Percentiles rank a stretch among this genome's conserved stretches.
Conservation (phyloP, 2,797 vertebrate species). For the Phylloscopus collybita region DNA sequence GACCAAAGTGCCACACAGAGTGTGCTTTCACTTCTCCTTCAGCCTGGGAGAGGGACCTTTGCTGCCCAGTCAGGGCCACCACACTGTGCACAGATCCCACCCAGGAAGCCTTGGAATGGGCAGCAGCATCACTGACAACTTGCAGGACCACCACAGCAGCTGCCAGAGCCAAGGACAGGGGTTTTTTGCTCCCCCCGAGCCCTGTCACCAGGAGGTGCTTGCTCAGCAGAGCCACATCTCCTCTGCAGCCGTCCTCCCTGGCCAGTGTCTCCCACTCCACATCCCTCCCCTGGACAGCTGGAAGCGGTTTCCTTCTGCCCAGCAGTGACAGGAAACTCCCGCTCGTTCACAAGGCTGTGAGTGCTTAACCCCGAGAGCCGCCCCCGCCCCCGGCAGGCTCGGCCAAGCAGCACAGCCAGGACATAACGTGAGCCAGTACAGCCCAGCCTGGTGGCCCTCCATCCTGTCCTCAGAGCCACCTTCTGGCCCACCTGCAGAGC, state of each 20-base stretch:
- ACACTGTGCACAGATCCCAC: accelerated
- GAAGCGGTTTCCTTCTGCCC: constrained; percentile 47
- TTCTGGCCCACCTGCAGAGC: background rate
- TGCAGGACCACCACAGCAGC: background rate
- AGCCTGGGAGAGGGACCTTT: background rate
- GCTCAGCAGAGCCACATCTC: constrained; percentile 21
- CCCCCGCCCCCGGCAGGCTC: background rate
- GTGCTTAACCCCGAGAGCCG: background rate
- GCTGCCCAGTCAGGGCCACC: background rate
- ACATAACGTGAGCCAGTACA: accelerated
- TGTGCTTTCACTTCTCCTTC: background rate
- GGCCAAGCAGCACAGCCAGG: accelerated
- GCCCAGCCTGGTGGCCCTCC: accelerated
- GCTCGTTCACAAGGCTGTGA: background rate
- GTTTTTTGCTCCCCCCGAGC: background rate
- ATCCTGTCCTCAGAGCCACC: background rate
- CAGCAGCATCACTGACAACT: background rate
- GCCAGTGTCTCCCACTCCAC: background rate
- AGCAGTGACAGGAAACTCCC: constrained; percentile 41
- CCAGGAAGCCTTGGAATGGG: accelerated
- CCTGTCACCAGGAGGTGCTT: background rate
- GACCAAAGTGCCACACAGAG: background rate
- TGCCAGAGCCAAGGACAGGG: background rate
- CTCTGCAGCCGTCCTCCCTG: background rate
- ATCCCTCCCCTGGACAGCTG: constrained; percentile 44